These are phyloP conservation scores for Strigops habroptila DNA, from an alignment of 2,113 vertebrate species.

Conservation along the genomic window DNA sequence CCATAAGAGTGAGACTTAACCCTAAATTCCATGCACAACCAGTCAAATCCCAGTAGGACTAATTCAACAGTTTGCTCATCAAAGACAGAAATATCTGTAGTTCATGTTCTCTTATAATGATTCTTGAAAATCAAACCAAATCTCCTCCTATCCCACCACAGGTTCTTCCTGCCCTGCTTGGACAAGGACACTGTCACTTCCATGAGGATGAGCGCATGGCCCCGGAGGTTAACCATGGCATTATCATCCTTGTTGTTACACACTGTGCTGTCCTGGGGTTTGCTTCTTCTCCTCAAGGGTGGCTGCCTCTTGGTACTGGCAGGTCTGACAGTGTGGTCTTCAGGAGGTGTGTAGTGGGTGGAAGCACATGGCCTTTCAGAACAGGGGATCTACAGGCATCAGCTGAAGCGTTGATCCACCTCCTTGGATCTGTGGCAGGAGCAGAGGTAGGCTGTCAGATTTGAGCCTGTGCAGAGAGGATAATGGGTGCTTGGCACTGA, in stretches of 20 bases:
- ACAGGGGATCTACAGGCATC: too few species aligned
- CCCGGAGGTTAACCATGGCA: not conserved
- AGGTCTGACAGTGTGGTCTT: not conserved
- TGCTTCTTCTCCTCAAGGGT: not conserved
- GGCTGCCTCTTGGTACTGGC: not conserved
- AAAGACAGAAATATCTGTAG: not conserved
- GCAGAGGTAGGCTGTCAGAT: not conserved
- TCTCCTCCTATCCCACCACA: not conserved
- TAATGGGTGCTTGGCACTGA: not conserved
- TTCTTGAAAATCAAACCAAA: not conserved
- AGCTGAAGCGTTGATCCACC: fast-evolving
- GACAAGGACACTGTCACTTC: not conserved
- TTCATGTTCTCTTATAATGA: fast-evolving
- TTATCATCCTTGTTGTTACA: not conserved
- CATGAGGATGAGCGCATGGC: fast-evolving
- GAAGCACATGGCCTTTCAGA: not conserved
- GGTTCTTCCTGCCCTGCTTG: not conserved
- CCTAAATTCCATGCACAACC: not conserved
- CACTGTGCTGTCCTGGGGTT: not conserved
- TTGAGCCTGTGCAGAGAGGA: not conserved
- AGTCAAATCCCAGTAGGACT: not conserved
- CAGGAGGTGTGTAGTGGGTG: fast-evolving
- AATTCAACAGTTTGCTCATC: not conserved
- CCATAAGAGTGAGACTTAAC: not conserved
- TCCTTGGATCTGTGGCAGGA: not conserved